These are phyloP conservation scores for Coelopa frigida DNA, from an alignment of 1,140 invertebrate genomes.

Conservation along the genomic window DNA sequence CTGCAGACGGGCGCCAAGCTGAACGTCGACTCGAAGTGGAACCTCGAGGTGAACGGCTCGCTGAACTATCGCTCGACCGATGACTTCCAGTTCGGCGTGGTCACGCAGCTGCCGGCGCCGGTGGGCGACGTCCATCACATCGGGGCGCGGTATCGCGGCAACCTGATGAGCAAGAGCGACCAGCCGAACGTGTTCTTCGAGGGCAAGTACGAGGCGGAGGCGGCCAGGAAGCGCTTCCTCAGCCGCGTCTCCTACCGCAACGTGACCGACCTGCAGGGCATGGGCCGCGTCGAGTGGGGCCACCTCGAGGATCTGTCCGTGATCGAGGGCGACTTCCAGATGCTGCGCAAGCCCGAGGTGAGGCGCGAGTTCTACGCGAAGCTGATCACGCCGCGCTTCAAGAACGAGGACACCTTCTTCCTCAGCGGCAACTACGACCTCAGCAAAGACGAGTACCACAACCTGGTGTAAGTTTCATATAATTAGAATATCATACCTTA, in stretches of 20 bases:
- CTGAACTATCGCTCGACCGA: constrained; percentile 23
- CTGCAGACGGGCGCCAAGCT: constrained; percentile 49
- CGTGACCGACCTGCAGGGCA: constrained; percentile 23
- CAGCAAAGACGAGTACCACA: constrained; percentile 37
- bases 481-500: no score
- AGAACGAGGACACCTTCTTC: constrained; percentile 46
- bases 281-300: constrained; percentile 32
- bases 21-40: constrained; percentile 47
- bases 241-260: constrained; percentile 26
- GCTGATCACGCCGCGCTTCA: constrained; percentile 45
- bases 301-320: constrained; percentile 11
- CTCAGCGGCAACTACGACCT: constrained; percentile 47
- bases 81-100: constrained; percentile 23
- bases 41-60: constrained; percentile 45
- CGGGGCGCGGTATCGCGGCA: constrained; percentile 25
- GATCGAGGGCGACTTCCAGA: constrained; percentile 28
- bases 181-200: constrained; percentile 24
- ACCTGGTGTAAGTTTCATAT: constrained; percentile 46
- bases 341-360: constrained; percentile 18
- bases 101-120: constrained; percentile 25
- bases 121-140: constrained; percentile 30
- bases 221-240: constrained; percentile 20
- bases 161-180: constrained; percentile 21
- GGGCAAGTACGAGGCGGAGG: constrained; percentile 24
- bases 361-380: constrained; percentile 28